phyloP scores from a whole-genome alignment of 1,140 invertebrate species.

The Parapsyche elsis region DNA sequence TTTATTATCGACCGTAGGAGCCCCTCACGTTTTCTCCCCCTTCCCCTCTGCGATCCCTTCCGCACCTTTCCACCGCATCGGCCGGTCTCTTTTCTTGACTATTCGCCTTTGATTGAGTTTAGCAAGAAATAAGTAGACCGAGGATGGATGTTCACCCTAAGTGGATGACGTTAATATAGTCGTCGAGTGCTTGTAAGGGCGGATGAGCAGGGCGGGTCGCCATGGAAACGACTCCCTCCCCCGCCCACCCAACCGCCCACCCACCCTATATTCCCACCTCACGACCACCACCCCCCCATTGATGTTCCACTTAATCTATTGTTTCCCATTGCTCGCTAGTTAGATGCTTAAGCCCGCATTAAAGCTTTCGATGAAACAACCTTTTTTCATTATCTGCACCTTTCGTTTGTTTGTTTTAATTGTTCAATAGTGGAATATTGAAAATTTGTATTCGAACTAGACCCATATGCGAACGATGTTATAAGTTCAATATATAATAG shows the following conservation, averaged over 20 bases:
- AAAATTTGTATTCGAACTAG: too few species aligned
- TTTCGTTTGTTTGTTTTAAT: too few species aligned
- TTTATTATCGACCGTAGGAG: background rate
- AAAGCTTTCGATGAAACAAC: slow-evolving; percentile 5
- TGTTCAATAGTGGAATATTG: too few species aligned
- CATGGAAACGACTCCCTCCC: slow-evolving; percentile 38
- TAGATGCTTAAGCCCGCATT: slow-evolving; percentile 44
- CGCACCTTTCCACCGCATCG: too few species aligned
- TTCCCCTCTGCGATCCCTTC: background rate
- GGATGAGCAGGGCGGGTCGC: slow-evolving; percentile 32
- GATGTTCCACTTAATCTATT: slow-evolving; percentile 57
- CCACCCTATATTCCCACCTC: background rate
- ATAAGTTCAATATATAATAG: too few species aligned
- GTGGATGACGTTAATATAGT: slow-evolving; percentile 48
- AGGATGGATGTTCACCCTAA: slow-evolving; percentile 47
- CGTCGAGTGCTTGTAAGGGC: slow-evolving; percentile 43
- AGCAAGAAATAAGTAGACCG: slow-evolving; percentile 23
- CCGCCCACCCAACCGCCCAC: background rate
- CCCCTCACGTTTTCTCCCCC: background rate
- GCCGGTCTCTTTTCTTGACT: slow-evolving; percentile 23
- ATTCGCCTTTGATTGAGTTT: slow-evolving; percentile 40
- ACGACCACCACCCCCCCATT: slow-evolving; percentile 22
- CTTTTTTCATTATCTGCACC: background rate
- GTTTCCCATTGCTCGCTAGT: slow-evolving; percentile 55
- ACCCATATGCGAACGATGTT: too few species aligned